Evolutionary conservation across 2,113 vertebrate genomes (phyloP), one percentile per base, ranked within the genome.

Genomic region (Columba janthina): DNA sequence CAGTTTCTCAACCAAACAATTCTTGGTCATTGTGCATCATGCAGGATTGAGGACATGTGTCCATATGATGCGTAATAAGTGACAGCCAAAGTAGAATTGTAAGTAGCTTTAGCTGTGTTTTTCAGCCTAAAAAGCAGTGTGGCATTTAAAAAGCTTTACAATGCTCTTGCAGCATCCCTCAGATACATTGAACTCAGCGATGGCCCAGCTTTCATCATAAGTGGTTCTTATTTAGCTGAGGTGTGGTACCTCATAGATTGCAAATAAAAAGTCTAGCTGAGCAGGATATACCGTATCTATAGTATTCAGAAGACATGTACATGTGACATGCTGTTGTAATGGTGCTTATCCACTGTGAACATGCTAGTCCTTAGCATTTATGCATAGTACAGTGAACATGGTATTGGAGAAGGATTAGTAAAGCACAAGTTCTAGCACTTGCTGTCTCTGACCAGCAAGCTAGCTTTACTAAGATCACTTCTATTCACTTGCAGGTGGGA

Each of bases 41-140:
- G 54, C 57, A 65, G 81, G 50, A 89, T 54, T 92, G 80, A 73
- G 16, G 89, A 86, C 66, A 93, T 53, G 11, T 80, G 42, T 57
- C 84, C 44, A 15, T 78, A 48, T 84, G 85, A 94, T 77, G 10
- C 26, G 42, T 62, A 85, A 90, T 58, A 81, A 79, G 83, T 85
- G 62, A 60, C 34, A 92, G 32, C 31, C 82, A 61, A 61, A 90
- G 66, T 42, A 66, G 76, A 85, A 79, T 6, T 67, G 5, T 81
- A 87, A 89, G 61, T 75, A 78, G 71, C 40, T 94, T 96, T 93
- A 93, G 60, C 79, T 71, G 40, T 77, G 48, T 15, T 92, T 88
- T 93, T 89, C 46, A 90, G 50, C 90, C 57, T 65, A 90, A 78
- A 89, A 90, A 96, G 76, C 65, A 75, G 31, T 26, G 12, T 60